Evolutionary conservation across 2,113 vertebrate species (phyloP), one percentile per base, ranked within the genome.

Genomic region (Amazona vittata): DNA sequence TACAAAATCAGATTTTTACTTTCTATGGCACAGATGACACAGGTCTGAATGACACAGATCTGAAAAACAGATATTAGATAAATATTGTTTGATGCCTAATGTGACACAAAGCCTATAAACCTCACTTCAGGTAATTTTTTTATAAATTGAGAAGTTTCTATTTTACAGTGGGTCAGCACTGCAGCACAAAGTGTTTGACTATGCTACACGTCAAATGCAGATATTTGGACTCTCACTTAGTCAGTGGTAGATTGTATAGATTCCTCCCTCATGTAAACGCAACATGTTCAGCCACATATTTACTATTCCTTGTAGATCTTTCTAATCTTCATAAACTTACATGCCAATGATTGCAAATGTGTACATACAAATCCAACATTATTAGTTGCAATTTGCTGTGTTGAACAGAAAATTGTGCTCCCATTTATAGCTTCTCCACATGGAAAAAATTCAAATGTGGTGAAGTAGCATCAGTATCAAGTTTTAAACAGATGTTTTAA

Each of bases 101-200:
- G 17, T 16, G 43, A 74, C 53, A 79, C 11, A 69, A 59, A 62
- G 44, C 8, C 39, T 18, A 41, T 13, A 35, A n/a, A 65, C 71
- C 50, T 15, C 47, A 88, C 44, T 33, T 71, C 28, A 50, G 13
- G 7, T 46, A 55, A 80, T 35, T 60, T 79, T 18, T 41, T 39
- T 33, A 3, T 50, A 37, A 86, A 49, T 15, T 43, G 5, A 13
- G 14, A 65, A 76, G 24, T 43, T 79, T 55, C 74, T 71, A 5
- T 29, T 41, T 65, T 16, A 46, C 2, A 0, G 1, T 22, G 35
- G 1, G 2, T 24, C 29, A 59, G 17, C 50, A 17, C 4, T 19
- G 17, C 41, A 75, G 35, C 33, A 80, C 18, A 4, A 63, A 74
- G 14, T 60, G 20, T 7, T 83, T 70, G 52, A 80, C 29, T 64